phyloP scores from a whole-genome alignment of 2,797 vertebrate genomes.

The Telmatherina bonti region DNA sequence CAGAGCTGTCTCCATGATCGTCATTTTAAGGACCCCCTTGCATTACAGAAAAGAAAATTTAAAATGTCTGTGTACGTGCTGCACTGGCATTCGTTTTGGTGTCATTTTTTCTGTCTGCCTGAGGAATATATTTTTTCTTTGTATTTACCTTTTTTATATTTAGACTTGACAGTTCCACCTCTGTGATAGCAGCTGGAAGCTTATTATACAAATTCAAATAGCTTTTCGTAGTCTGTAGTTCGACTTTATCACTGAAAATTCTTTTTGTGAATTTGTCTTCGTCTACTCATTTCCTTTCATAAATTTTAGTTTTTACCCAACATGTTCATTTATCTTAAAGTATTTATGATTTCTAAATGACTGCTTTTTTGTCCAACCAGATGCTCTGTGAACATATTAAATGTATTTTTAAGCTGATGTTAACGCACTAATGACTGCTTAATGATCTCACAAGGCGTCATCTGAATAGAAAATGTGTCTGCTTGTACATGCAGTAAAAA shows the following conservation, averaged over 20 bases:
- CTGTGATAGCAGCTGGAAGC: slow-evolving; percentile 38
- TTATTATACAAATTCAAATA: slow-evolving; percentile 18
- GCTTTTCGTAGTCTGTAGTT: slow-evolving; percentile 9
- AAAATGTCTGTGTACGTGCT: neutral
- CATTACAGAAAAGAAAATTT: neutral
- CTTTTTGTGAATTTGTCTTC: slow-evolving; percentile 5
- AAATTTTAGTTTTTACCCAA: neutral
- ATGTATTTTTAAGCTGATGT: slow-evolving; percentile 1
- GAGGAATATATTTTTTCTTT: slow-evolving; percentile 47
- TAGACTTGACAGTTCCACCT: slow-evolving; percentile 51
- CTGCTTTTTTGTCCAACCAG: slow-evolving; percentile 1
- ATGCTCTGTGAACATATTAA: neutral
- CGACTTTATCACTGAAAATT: slow-evolving; percentile 9
- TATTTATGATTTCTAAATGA: neutral
- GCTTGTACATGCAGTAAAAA: neutral
- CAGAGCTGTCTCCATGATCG: too few species aligned
- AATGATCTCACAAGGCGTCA: slow-evolving; percentile 23
- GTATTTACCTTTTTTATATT: slow-evolving; percentile 38
- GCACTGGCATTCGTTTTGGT: slow-evolving; percentile 2
- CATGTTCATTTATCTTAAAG: neutral
- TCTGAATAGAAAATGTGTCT: neutral
- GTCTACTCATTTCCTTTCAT: neutral
- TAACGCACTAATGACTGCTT: slow-evolving; percentile 1
- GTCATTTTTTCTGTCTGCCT: slow-evolving; percentile 40
- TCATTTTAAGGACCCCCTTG: neutral